A percentile compares a stretch with the other conserved stretches of the same genome.
phyloP scores from a whole-genome alignment of 2,797 vertebrate species.

The Pagetopsis macropterus region DNA sequence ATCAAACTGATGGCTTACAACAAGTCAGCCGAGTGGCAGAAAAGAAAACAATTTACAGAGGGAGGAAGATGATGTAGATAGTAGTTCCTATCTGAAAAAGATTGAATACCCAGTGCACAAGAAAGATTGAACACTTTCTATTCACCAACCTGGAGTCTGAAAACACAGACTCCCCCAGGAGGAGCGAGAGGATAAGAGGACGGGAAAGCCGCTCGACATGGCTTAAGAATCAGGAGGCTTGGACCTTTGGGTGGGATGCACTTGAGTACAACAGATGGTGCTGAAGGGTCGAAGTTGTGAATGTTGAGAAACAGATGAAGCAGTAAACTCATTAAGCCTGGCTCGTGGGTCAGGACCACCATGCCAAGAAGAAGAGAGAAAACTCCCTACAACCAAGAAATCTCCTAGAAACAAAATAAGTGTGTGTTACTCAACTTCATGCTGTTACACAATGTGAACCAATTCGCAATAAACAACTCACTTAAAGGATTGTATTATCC shows the following conservation, averaged over 20 bases:
- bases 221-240: slow-evolving; percentile 55
- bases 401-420: slow-evolving; percentile 17
- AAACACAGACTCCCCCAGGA: slow-evolving; percentile 61
- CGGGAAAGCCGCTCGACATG: slow-evolving; percentile 22
- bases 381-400: slow-evolving; percentile 16
- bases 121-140: slow-evolving; percentile 59
- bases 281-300: slow-evolving; percentile 50
- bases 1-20: slow-evolving; percentile 63
- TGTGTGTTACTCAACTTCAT: slow-evolving; percentile 11
- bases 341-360: slow-evolving; percentile 59
- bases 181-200: slow-evolving; percentile 49
- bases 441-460: not conserved
- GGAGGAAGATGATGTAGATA: slow-evolving; percentile 72
- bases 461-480: not conserved
- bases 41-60: slow-evolving; percentile 68
- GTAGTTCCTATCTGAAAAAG: slow-evolving; percentile 56
- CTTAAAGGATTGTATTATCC: slow-evolving; percentile 4
- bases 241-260: slow-evolving; percentile 46
- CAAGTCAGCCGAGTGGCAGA: slow-evolving; percentile 59
- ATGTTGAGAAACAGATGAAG: slow-evolving; percentile 70
- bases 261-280: slow-evolving; percentile 70
- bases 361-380: slow-evolving; percentile 55
- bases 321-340: slow-evolving; percentile 70
- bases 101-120: slow-evolving; percentile 55
- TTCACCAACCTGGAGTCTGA: slow-evolving; percentile 36